Evolutionary conservation across 2,113 vertebrate species (phyloP).

Genomic region (Protobothrops flavoviridis): DNA sequence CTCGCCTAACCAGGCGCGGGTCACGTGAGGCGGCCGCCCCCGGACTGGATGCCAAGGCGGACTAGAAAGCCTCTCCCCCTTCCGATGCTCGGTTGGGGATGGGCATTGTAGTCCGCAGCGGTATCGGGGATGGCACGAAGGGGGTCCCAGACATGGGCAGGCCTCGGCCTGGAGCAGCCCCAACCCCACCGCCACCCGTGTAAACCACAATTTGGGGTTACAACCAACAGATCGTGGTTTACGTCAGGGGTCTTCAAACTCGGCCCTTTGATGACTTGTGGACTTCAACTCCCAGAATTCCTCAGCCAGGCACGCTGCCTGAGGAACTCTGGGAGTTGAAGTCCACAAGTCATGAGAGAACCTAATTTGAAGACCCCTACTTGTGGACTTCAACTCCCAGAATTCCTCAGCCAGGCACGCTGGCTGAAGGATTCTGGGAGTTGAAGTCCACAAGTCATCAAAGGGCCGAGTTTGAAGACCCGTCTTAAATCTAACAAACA

Average conservation of each 20-base stretch:
- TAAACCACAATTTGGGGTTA: neutral
- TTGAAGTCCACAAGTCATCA: neutral
- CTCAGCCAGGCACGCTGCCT: too few relatives aligned
- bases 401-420: too few relatives aligned
- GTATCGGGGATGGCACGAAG: too few relatives aligned
- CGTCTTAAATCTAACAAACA: too few relatives aligned
- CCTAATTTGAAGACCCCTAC: too few relatives aligned
- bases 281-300: neutral
- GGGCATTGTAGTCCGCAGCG: neutral
- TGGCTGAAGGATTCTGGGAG: neutral
- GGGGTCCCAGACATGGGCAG: neutral
- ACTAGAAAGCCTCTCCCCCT: neutral
- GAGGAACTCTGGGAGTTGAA: neutral
- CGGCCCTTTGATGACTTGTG: neutral
- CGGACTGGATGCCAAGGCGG: neutral
- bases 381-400: too few relatives aligned
- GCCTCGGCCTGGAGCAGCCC: neutral
- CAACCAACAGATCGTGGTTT: neutral
- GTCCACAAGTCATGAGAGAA: too few relatives aligned
- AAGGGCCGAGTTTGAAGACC: too few relatives aligned
- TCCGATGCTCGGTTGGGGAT: neutral
- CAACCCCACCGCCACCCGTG: too few relatives aligned
- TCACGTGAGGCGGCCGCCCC: neutral
- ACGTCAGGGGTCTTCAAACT: neutral
- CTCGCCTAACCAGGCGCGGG: neutral